phyloP scores from a whole-genome alignment of 2,113 vertebrate genomes.

The Daphoenositta chrysoptera region DNA sequence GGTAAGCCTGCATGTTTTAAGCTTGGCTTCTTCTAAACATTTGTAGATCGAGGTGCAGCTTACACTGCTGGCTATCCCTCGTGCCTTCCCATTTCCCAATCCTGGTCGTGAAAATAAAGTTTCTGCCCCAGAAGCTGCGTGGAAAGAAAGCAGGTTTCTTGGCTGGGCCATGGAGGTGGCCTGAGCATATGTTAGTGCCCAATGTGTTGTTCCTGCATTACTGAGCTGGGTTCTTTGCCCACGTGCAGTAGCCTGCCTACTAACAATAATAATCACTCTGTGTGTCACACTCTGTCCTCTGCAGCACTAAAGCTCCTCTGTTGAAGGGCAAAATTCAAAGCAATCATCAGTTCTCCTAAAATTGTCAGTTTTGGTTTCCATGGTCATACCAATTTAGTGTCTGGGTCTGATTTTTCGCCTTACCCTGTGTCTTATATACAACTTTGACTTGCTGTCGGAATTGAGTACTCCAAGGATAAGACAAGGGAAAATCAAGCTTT shows the following conservation, averaged over 20 bases:
- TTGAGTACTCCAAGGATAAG: neutral
- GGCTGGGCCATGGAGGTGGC: neutral
- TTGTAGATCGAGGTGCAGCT: neutral
- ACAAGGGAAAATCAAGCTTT: conserved; percentile 27
- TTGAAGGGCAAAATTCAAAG: neutral
- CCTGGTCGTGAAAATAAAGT: neutral
- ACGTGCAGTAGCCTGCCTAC: neutral
- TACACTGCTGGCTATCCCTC: neutral
- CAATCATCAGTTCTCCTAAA: neutral
- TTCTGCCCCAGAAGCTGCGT: neutral
- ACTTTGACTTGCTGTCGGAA: neutral
- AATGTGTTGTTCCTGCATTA: neutral
- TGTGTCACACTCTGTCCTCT: neutral
- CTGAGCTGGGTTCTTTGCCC: neutral
- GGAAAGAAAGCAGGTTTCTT: neutral
- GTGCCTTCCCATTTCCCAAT: neutral
- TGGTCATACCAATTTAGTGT: neutral
- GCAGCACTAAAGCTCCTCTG: neutral
- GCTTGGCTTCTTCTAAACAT: neutral
- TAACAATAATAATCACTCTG: neutral
- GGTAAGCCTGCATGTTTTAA: neutral
- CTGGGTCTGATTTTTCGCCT: neutral
- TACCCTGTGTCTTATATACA: neutral
- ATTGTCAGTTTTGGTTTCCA: neutral
- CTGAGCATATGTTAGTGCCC: neutral